Base-by-base conservation (phyloP, 2,113 vertebrate genomes). In the Bos javanicus region DNA sequence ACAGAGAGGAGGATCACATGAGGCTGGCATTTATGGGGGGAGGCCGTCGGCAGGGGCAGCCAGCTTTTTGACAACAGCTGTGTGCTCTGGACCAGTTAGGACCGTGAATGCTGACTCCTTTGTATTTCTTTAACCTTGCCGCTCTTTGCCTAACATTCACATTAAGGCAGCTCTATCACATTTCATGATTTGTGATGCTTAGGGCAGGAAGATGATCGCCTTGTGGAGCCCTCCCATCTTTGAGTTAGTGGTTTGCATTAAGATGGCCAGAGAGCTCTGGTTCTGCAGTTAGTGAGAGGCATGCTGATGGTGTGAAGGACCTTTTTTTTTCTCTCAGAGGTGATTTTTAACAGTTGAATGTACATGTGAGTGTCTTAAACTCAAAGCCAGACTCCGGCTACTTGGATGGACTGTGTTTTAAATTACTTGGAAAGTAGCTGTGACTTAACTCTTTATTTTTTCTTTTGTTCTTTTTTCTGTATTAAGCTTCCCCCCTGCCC, bases 231-330 rank as follows among this genome's bases (percentile, higher is more conserved):
- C 30, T 78, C 50, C 0, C 0, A 11, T 94, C 30, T 8, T 74
- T 82, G 78, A 90, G 16, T 80, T 78, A 62, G 64, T 64, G 78
- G 81, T 96, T 94, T 92, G 64, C 78, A 39, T 91, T 97, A 97
- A 94, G 74, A 90, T 43, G 48, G 76, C 97, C 88, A 60, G 89
- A 93, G 52, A 95, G 81, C 60, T 59, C 7, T 85, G 7, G 8
- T 96, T 78, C 14, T 11, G 36, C 98, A 97, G 96, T 97, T 97
- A 97, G 91, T 92, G 91, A 97, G 80, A 94, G 83, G 95, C 93
- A 56, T 0, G 0, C 43, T 92, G 87, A 82, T 60, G 84, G 87
- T 94, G 46, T 92, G 95, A 98, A 94, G 64, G 86, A 88, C 80
- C 74, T 95, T 80, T 90, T 48, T 90, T 48, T 87, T 87, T 12